Base-by-base conservation (phyloP, 2,888 invertebrate genomes). In the Ferrisia virgata region DNA sequence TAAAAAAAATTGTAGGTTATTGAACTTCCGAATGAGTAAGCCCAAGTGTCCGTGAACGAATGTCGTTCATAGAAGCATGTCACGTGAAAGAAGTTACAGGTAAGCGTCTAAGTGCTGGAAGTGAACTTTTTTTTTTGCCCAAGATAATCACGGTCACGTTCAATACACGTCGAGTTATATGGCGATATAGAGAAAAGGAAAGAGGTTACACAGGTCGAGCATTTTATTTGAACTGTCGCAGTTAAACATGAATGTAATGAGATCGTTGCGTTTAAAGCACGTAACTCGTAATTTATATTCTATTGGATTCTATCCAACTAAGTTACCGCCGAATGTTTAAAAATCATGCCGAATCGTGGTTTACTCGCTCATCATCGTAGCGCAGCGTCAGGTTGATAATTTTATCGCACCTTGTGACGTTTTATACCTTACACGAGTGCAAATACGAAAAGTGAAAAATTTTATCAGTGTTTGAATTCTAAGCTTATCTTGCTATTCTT, bases 161-260 rank as follows among this genome's bases (percentile, higher is more conserved):
- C 47, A 47, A 47, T 58, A 58, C 58, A 25, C 47, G 58, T 58
- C 25, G 58, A 25, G 25, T 25, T 47, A 47, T 47, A 47, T 13
- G 47, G 47, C 47, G 15, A 47, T n/a, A n/a, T 47, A 40, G 40
- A 47, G n/a, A 47, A 47, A 47, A n/a, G 15, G 6, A 47, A n/a
- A 58, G 25, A 64, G 64, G 64, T 64, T 64, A 64, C n/a, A 64
- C 64, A 64, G 64, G 64, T 64, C 64, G 64, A 64, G 64, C 28
- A 64, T 64, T 64, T 64, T 64, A 64, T 64, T 64, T 64, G 28
- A 28, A 64, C 28, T 64, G 64, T 64, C 64, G 64, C 15, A 31
- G 64, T 64, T 64, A 64, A n/a, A 64, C 64, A 64, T 64, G 13
- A 64, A 53, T 6, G 53, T 53, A 53, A 53, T 53, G 64, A 64